Conservation (phyloP, 2,797 vertebrate genomes). For the Mus caroli region DNA sequence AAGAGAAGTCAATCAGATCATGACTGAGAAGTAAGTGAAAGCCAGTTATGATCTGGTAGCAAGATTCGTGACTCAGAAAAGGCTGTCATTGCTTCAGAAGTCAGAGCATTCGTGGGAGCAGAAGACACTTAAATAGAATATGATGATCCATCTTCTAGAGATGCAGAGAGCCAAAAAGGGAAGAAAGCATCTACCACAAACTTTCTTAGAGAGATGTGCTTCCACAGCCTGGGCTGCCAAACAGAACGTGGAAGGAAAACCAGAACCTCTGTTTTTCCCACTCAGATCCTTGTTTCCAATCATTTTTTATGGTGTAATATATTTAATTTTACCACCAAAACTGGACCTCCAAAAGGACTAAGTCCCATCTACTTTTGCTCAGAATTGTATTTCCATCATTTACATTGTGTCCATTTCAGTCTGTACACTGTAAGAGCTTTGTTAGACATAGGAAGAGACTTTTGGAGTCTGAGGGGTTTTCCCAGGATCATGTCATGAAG, state of each 20-base stretch:
- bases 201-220: neutral
- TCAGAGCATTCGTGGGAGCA: neutral
- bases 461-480: neutral
- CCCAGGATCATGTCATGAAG: neutral
- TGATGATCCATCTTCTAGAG: neutral
- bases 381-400: neutral
- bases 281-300: neutral
- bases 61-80: neutral
- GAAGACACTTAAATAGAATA: neutral
- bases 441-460: neutral
- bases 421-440: neutral
- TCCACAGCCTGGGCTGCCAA: neutral
- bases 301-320: neutral
- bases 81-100: neutral
- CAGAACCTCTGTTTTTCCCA: neutral
- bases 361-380: fast-evolving
- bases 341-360: neutral
- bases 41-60: neutral
- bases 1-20: neutral
- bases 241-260: neutral
- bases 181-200: neutral
- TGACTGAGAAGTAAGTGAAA: neutral
- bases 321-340: neutral
- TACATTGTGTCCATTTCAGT: neutral
- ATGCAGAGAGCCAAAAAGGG: neutral